phyloP scores from a whole-genome alignment of 30 jellyfish, hydroid and myxozoan genomes.

The Sanderia malayensis region DNA sequence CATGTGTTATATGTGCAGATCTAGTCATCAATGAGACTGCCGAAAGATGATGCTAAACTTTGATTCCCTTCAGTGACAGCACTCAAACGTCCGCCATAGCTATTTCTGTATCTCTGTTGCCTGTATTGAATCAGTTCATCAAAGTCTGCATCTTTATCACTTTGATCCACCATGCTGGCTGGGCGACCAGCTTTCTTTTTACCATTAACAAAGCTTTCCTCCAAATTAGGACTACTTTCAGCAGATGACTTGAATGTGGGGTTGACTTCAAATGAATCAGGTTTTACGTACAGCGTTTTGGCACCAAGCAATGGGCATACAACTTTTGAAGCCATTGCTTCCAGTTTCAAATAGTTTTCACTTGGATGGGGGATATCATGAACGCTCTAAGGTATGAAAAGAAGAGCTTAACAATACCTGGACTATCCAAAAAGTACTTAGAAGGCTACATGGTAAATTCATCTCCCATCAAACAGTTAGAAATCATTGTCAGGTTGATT shows the following conservation, averaged over 20 bases:
- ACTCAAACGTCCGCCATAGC: slow-evolving; percentile 66
- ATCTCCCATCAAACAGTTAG: too few species aligned
- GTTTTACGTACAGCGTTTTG: slow-evolving; percentile 44
- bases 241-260: slow-evolving; percentile 16
- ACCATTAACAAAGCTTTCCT: slow-evolving; percentile 53
- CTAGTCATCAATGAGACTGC: slow-evolving; percentile 92
- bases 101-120: slow-evolving; percentile 61
- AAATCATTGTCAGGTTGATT: too few species aligned
- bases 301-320: slow-evolving; percentile 86
- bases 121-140: slow-evolving; percentile 79
- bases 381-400: slow-evolving; percentile 44
- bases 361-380: slow-evolving; percentile 79
- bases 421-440: too few species aligned
- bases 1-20: too few species aligned
- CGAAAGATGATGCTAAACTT: slow-evolving; percentile 87
- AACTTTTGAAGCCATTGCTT: slow-evolving; percentile 77
- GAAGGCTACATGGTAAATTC: too few species aligned
- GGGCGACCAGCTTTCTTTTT: slow-evolving; percentile 50
- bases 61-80: slow-evolving; percentile 77
- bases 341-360: slow-evolving; percentile 78
- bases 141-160: slow-evolving; percentile 73
- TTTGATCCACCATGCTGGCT: slow-evolving; percentile 59
- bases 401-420: neutral
- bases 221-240: slow-evolving; percentile 18
- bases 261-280: neutral